phyloP scores from a whole-genome alignment of 2,888 invertebrate genomes.

The Timema cristinae region DNA sequence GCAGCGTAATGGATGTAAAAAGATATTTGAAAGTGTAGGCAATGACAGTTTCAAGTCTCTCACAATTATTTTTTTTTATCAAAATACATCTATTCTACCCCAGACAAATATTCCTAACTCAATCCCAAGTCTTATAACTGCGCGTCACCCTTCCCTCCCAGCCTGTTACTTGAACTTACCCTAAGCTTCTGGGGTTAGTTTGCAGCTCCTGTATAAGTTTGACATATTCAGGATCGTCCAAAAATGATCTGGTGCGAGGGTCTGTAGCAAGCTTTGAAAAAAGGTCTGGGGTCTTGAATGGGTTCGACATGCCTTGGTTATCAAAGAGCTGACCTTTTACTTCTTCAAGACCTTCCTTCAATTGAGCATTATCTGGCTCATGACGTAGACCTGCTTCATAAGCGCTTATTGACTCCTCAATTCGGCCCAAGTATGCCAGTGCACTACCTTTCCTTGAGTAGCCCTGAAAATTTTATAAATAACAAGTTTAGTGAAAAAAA shows the following conservation, averaged over 20 bases:
- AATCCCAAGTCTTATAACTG: too few relatives aligned
- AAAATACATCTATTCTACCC: not conserved
- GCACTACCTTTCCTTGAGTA: constrained; percentile 89
- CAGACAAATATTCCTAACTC: not conserved
- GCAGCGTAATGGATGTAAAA: too few relatives aligned
- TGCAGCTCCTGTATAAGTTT: constrained; percentile 57
- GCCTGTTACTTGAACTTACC: constrained; percentile 33
- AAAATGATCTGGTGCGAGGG: constrained; percentile 63
- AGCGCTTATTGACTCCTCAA: constrained; percentile 69
- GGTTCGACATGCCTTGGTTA: constrained; percentile 45
- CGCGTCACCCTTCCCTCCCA: too few relatives aligned
- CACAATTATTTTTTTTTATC: not conserved
- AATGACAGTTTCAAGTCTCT: too few relatives aligned
- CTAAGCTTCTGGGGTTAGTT: constrained; percentile 59
- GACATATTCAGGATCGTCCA: constrained; percentile 72
- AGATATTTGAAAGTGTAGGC: too few relatives aligned
- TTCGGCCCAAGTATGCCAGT: constrained; percentile 67
- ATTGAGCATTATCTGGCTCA: constrained; percentile 69
- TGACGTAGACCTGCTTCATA: constrained; percentile 69
- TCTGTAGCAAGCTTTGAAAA: constrained; percentile 60
- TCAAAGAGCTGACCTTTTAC: constrained; percentile 46
- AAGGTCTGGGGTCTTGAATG: constrained; percentile 55
- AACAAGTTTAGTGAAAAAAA: too few relatives aligned
- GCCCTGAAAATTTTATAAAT: constrained; percentile 41
- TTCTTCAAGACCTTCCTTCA: constrained; percentile 64